Evolutionary conservation across 2,888 invertebrate species (phyloP), one percentile per base, ranked within the genome.

Genomic region (Noctua janthina): DNA sequence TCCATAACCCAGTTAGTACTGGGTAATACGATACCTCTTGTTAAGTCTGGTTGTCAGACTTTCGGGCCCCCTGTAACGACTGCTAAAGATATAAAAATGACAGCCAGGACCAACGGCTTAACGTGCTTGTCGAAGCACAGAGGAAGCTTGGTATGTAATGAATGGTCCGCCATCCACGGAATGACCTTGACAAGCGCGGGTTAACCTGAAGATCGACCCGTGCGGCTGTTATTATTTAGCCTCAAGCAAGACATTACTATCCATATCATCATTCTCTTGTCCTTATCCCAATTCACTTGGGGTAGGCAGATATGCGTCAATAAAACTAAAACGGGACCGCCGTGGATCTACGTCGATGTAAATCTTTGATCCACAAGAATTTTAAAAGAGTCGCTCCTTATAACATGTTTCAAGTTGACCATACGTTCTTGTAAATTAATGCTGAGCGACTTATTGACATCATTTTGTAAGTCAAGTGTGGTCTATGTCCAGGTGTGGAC

Each of bases 381-480:
- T 82, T 51, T 54, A 76, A 82, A 54, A 67, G 59, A 54, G 29
- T 62, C n/a, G 6, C 51, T 56, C 13, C 11, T 1, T 11, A 11
- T 49, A 64, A 70, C 39, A 11, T 69, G 20, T 23, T 81, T 7
- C 10, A 69, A 81, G 39, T 49, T 49, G 68, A 62, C 39, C 62
- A 56, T 39, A 23, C 1, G 35, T 20, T 3, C 51, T 67, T 23
- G 13, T 69, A 76, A 64, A 64, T 35, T 17, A 29, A 39, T 51
- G n/a, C 56, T 49, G 51, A 46, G 39, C 59, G 67, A 72, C 15
- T 46, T 77, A 67, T 39, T 72, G 78, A 72, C 17, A 72, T 72
- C 46, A 49, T 73, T 49, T 64, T 10, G 29, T 23, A 20, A 17
- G 39, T n/a, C 54, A 81, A 67, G 7, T 74, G 74, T 74, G 74